Evolutionary conservation across 2,113 vertebrate genomes (phyloP).

Genomic region (Ictidomys tridecemlineatus): DNA sequence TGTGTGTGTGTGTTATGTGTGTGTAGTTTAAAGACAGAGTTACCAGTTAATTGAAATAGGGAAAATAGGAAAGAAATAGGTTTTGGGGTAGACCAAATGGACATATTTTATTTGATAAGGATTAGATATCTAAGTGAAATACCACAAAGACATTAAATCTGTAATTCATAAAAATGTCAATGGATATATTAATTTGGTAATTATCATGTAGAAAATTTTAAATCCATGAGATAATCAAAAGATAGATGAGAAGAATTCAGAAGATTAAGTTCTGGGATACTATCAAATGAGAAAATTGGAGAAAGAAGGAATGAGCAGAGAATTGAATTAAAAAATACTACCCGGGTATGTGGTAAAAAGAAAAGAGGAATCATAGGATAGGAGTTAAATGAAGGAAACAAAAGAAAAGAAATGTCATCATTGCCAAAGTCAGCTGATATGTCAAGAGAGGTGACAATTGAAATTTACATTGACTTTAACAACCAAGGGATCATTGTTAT

Average conservation of each 20-base stretch:
- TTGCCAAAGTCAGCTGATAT: neutral
- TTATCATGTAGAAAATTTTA: neutral
- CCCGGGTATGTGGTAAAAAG: neutral
- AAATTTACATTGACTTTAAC: slow-evolving; percentile 12
- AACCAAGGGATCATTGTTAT: neutral
- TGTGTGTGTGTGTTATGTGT: too few relatives aligned
- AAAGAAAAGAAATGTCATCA: neutral
- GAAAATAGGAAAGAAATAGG: neutral
- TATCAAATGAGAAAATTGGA: neutral
- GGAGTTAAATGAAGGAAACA: neutral
- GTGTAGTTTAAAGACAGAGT: neutral
- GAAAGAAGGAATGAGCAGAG: neutral
- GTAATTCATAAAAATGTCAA: neutral
- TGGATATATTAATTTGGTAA: neutral
- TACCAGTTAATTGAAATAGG: neutral
- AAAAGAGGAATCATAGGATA: neutral
- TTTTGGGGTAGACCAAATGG: neutral
- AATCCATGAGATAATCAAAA: neutral
- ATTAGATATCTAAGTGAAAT: slow-evolving; percentile 12
- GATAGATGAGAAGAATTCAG: neutral
- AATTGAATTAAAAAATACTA: neutral
- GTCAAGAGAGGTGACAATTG: neutral
- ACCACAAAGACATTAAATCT: neutral
- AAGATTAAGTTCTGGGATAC: neutral
- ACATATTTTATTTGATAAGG: neutral